phyloP scores from a whole-genome alignment of 2,113 vertebrate genomes.

The Lynx canadensis region DNA sequence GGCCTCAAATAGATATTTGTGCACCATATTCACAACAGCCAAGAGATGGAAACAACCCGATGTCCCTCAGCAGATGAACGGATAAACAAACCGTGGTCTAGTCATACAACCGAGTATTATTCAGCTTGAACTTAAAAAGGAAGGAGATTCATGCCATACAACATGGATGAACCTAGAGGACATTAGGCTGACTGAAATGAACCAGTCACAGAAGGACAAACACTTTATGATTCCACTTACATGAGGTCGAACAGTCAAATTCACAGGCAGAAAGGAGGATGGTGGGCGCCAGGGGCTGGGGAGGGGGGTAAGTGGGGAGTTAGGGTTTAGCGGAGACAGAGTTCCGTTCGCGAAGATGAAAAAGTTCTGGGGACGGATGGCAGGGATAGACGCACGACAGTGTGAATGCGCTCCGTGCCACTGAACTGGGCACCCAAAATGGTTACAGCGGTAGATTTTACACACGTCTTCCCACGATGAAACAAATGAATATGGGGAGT shows the following conservation, averaged over 20 bases:
- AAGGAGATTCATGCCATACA: neutral
- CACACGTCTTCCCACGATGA: neutral
- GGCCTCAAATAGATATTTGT: rapidly evolving
- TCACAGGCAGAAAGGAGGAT: neutral
- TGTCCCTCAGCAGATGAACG: neutral
- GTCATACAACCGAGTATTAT: rapidly evolving
- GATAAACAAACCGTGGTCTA: rapidly evolving
- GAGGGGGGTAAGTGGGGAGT: rapidly evolving
- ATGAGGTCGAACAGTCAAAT: rapidly evolving
- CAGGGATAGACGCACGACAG: rapidly evolving
- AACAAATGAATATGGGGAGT: neutral
- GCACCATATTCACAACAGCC: rapidly evolving
- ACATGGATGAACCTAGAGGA: neutral
- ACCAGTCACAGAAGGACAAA: neutral
- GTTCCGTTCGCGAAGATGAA: too few relatives aligned
- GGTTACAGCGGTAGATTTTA: too few relatives aligned
- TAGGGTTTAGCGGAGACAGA: neutral
- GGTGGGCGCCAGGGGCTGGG: too few relatives aligned
- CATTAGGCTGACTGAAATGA: neutral
- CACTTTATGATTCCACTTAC: too few relatives aligned
- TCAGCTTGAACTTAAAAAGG: neutral
- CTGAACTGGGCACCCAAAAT: too few relatives aligned
- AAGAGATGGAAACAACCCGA: too few relatives aligned
- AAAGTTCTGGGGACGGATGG: neutral
- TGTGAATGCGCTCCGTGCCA: too few relatives aligned